Conservation (phyloP, 2,888 invertebrate genomes). For the Mythimna ferrago region DNA sequence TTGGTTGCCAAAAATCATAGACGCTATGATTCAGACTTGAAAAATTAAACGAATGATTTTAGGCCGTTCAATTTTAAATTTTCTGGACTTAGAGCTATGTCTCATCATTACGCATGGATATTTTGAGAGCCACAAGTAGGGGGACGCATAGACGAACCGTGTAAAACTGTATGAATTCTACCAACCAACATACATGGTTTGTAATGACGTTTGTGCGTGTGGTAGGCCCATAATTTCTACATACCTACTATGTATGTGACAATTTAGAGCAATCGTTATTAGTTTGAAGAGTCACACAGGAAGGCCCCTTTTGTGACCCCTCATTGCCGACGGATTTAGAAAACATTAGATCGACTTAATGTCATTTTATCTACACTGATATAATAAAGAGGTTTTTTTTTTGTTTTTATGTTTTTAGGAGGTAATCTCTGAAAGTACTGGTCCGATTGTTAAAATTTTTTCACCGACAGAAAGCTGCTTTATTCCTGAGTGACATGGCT, state of each 20-base stretch:
- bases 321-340: neutral
- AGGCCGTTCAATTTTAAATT: slow-evolving; percentile 1
- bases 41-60: neutral
- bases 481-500: too few relatives aligned
- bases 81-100: slow-evolving; percentile 6
- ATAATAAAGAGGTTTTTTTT: too few relatives aligned
- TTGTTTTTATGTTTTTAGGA: too few relatives aligned
- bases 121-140: neutral
- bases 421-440: too few relatives aligned
- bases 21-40: neutral
- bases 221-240: too few relatives aligned
- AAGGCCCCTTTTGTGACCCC: neutral
- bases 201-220: too few relatives aligned
- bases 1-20: slow-evolving; percentile 19
- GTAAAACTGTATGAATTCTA: too few relatives aligned
- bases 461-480: too few relatives aligned
- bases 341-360: neutral
- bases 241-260: neutral
- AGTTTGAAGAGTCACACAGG: too few relatives aligned
- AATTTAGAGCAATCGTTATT: neutral
- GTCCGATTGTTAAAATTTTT: too few relatives aligned
- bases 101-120: slow-evolving; percentile 8
- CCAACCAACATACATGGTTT: too few relatives aligned
- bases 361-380: too few relatives aligned
- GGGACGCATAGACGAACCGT: neutral